Conservation (phyloP, 2,113 vertebrate genomes). For the Equus quagga region DNA sequence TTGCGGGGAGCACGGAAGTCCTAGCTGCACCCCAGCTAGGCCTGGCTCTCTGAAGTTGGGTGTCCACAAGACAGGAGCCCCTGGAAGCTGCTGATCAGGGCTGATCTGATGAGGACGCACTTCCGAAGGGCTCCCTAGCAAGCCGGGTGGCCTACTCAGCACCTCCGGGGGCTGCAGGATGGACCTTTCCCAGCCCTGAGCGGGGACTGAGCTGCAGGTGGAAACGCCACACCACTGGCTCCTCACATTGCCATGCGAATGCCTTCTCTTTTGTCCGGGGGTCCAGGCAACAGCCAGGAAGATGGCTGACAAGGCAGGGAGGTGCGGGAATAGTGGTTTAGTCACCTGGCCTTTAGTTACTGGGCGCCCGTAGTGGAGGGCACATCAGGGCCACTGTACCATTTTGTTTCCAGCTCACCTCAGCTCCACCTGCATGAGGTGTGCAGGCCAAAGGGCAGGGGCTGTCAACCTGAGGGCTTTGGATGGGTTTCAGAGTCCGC, state of each 20-base stretch:
- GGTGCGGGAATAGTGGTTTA: fast-evolving
- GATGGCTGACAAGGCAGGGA: not conserved
- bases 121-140: not conserved
- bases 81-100: not conserved
- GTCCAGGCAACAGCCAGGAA: not conserved
- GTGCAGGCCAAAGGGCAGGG: not conserved
- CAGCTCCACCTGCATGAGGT: not conserved
- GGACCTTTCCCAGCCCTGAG: not conserved
- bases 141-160: not conserved
- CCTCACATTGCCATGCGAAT: fast-evolving
- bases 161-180: not conserved
- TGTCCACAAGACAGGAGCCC: not conserved
- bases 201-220: not conserved
- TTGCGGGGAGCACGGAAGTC: not conserved
- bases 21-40: not conserved
- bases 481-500: not conserved
- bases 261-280: not conserved
- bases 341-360: not conserved
- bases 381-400: not conserved
- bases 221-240: not conserved
- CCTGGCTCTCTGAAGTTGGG: not conserved
- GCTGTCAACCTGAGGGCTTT: not conserved
- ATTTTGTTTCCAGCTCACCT: not conserved
- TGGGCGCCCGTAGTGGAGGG: fast-evolving
- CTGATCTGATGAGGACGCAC: not conserved